phyloP scores from a whole-genome alignment of 2,113 vertebrate genomes.

The Pardalotus punctatus region DNA sequence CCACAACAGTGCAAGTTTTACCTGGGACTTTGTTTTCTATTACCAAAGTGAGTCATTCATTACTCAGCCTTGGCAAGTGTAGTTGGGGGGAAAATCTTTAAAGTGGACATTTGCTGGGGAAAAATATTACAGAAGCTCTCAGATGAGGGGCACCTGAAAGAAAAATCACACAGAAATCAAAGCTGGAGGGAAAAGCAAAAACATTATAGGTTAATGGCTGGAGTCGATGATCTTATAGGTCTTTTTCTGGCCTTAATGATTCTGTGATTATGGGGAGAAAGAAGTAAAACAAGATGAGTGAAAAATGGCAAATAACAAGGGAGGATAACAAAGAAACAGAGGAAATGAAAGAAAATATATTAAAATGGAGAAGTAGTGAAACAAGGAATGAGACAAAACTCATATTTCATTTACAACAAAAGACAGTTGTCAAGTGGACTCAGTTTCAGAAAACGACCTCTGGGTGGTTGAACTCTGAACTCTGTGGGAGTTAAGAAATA shows the following conservation, averaged over 20 bases:
- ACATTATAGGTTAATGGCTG: background rate
- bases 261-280: background rate
- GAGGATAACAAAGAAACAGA: background rate
- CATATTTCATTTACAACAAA: background rate
- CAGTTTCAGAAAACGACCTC: background rate
- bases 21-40: background rate
- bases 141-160: background rate
- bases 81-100: background rate
- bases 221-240: background rate
- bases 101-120: background rate
- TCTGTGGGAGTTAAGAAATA: background rate
- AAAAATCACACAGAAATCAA: background rate
- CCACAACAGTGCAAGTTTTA: background rate
- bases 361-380: background rate
- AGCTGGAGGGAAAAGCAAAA: background rate
- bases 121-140: background rate
- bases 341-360: background rate
- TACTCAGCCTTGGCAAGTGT: background rate
- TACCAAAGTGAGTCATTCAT: background rate
- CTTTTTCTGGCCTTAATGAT: background rate
- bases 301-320: background rate
- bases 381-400: background rate
- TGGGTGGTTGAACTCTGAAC: background rate
- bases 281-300: background rate
- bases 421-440: background rate